phyloP scores from a whole-genome alignment of 2,888 invertebrate genomes.

The Nephrocerus scutellatus region DNA sequence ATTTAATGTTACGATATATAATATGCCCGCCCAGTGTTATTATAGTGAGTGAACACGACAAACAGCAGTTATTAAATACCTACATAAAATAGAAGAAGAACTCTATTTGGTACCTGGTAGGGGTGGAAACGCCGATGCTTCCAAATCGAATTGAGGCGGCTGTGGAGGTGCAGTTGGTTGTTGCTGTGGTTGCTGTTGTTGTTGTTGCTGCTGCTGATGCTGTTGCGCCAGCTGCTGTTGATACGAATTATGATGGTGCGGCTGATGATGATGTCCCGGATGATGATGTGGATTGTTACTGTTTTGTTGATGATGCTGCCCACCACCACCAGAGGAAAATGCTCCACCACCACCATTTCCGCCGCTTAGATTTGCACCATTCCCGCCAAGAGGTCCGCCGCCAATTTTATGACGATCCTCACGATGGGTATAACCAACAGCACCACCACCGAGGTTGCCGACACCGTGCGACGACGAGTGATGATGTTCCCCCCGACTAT shows the following conservation, averaged over 20 bases:
- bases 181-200: slow-evolving; percentile 38
- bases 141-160: slow-evolving; percentile 67
- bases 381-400: slow-evolving; percentile 15
- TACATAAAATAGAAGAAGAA: no score
- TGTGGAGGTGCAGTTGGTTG: slow-evolving; percentile 41
- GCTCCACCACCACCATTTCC: slow-evolving; percentile 23
- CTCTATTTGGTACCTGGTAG: slow-evolving; percentile 59
- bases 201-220: slow-evolving; percentile 28
- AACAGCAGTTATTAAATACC: no score
- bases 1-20: no score
- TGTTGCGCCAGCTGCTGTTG: slow-evolving; percentile 27
- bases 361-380: slow-evolving; percentile 22
- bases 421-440: slow-evolving; percentile 7
- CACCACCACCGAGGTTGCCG: neutral
- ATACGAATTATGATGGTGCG: slow-evolving; percentile 31
- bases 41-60: no score
- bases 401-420: slow-evolving; percentile 22
- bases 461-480: neutral
- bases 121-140: slow-evolving; percentile 73
- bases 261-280: slow-evolving; percentile 29
- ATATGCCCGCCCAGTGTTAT: no score
- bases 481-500: no score
- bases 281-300: slow-evolving; percentile 26
- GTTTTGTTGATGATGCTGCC: slow-evolving; percentile 18
- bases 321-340: neutral